phyloP scores from a whole-genome alignment of 1,140 invertebrate species.

The Linepithema humile region DNA sequence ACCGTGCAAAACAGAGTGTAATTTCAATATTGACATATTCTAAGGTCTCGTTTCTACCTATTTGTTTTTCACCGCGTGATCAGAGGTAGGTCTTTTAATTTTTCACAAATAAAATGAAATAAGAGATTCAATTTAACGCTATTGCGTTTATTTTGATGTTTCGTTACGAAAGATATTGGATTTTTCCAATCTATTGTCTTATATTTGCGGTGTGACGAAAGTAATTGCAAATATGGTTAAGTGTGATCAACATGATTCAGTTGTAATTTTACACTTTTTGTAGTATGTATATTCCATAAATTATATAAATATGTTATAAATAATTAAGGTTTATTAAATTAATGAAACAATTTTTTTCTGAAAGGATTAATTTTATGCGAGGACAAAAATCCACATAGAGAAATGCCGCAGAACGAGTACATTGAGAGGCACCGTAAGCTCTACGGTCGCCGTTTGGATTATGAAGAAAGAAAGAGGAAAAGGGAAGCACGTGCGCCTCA shows the following conservation, averaged over 20 bases:
- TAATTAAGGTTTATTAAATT: background rate
- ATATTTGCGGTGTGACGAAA: background rate
- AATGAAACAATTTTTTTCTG: conserved; percentile 27
- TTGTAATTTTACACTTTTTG: too few relatives aligned
- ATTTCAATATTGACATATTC: too few relatives aligned
- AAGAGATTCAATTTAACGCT: background rate
- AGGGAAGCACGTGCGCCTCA: conserved; percentile 97
- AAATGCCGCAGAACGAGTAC: conserved; percentile 99
- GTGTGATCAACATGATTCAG: background rate
- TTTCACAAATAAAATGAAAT: conserved; percentile 41
- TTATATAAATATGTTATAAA: background rate
- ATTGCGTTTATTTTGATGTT: background rate
- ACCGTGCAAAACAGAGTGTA: too few relatives aligned
- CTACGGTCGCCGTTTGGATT: conserved; percentile 97
- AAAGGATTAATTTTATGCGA: background rate
- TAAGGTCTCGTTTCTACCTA: too few relatives aligned
- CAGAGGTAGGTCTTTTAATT: conserved; percentile 44
- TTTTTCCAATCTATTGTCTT: background rate
- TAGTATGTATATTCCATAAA: background rate
- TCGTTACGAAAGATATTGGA: background rate
- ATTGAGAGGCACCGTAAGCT: conserved; percentile 99
- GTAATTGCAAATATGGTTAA: conserved; percentile 7
- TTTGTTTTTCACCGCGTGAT: background rate
- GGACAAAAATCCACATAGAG: conserved; percentile 71
- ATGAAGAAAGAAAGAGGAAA: conserved; percentile 98